These are phyloP conservation scores for Peromyscus californicus DNA, from an alignment of 2,113 vertebrate genomes.

Conservation along the genomic window DNA sequence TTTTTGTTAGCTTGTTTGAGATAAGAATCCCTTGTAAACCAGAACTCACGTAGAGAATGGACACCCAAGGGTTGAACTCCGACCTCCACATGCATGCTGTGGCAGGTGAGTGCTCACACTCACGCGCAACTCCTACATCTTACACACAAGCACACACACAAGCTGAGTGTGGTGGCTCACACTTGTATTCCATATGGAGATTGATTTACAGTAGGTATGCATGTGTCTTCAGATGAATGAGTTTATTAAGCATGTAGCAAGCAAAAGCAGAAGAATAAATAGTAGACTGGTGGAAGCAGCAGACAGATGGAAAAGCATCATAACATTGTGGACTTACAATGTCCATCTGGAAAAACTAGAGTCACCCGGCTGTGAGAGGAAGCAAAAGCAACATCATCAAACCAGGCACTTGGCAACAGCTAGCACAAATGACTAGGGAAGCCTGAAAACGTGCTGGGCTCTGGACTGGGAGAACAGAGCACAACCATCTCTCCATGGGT, in stretches of 20 bases:
- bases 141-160: neutral
- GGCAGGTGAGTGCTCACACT: neutral
- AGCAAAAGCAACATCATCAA: neutral
- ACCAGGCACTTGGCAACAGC: neutral
- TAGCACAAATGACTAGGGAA: neutral
- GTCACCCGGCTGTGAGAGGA: neutral
- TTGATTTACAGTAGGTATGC: neutral
- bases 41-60: neutral
- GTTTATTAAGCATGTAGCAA: neutral
- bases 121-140: neutral
- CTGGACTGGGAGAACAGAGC: neutral
- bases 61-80: neutral
- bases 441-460: neutral
- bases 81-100: neutral
- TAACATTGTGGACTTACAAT: neutral
- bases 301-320: neutral
- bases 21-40: neutral
- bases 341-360: neutral
- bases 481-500: neutral
- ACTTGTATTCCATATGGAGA: neutral
- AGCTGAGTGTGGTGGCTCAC: neutral
- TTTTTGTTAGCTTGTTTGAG: neutral
- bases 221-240: neutral
- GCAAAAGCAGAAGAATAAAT: neutral
- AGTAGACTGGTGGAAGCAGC: neutral